These are phyloP conservation scores for Brachypodius melanocephalos DNA, from an alignment of 2,113 vertebrate genomes.

Conservation along the genomic window DNA sequence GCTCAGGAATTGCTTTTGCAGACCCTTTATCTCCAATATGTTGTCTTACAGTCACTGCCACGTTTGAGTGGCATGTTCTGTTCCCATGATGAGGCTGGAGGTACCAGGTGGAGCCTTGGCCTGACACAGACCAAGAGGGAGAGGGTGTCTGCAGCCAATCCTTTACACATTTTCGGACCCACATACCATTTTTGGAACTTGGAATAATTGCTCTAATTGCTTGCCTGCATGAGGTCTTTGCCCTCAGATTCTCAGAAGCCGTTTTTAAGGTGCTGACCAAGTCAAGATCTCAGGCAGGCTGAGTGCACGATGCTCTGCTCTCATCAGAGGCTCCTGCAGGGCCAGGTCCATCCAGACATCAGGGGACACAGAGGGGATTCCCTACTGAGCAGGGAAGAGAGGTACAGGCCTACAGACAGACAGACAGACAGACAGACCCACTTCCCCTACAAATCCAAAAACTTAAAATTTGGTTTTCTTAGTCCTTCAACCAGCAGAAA, in stretches of 20 bases:
- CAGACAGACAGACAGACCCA: not conserved
- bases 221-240: not conserved
- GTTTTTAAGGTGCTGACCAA: not conserved
- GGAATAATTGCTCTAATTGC: not conserved
- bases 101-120: not conserved
- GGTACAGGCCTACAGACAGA: not conserved
- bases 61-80: not conserved
- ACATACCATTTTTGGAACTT: not conserved
- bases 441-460: not conserved
- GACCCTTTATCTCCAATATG: not conserved
- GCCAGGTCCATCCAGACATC: not conserved
- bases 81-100: not conserved
- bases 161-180: not conserved
- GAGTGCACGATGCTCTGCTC: not conserved
- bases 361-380: not conserved
- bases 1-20: not conserved
- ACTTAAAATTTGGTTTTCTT: not conserved
- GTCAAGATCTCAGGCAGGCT: not conserved
- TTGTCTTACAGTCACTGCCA: not conserved
- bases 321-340: not conserved
- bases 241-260: not conserved
- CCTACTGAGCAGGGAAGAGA: not conserved
- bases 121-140: not conserved
- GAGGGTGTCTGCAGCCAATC: not conserved
- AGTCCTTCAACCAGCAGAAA: not conserved